phyloP scores from a whole-genome alignment of 2,888 invertebrate genomes.

The Heteromyza rotundicornis region DNA sequence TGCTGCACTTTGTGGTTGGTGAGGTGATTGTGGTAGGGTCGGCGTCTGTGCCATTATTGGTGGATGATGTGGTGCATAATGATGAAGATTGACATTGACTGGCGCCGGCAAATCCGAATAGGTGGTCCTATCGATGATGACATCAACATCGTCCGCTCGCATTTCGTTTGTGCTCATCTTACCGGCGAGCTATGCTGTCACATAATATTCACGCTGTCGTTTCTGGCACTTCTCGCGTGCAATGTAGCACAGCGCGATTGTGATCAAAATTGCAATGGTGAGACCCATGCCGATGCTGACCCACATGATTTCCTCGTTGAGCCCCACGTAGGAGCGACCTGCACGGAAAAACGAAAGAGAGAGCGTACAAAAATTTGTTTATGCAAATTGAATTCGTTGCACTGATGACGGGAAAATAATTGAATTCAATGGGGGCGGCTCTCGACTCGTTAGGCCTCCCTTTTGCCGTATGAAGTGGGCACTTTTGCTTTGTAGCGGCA shows the following conservation, averaged over 20 bases:
- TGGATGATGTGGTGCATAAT: conserved; percentile 13
- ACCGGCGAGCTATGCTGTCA: conserved; percentile 68
- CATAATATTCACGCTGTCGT: conserved; percentile 73
- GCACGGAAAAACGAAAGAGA: conserved; percentile 3
- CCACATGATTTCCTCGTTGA: conserved; percentile 89
- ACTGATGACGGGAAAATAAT: conserved; percentile 5
- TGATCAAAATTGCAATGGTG: conserved; percentile 78
- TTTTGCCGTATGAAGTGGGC: no score
- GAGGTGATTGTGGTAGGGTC: background rate
- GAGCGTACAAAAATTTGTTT: background rate
- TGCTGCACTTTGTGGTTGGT: conserved; percentile 19
- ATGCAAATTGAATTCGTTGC: background rate
- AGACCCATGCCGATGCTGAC: conserved; percentile 76
- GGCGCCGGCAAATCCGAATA: no score
- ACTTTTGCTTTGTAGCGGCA: no score
- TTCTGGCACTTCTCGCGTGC: conserved; percentile 81
- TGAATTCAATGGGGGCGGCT: conserved; percentile 8
- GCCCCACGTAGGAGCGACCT: conserved; percentile 83
- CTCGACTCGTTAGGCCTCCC: no score
- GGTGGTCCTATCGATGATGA: conserved; percentile 20
- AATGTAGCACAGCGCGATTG: conserved; percentile 82
- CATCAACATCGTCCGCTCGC: background rate
- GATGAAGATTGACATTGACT: background rate
- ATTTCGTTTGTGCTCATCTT: conserved; percentile 8
- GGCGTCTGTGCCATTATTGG: conserved; percentile 3